Percentiles rank a stretch among this genome's conserved stretches.
phyloP scores from a whole-genome alignment of 2,797 vertebrate species.

The Acanthopagrus latus region DNA sequence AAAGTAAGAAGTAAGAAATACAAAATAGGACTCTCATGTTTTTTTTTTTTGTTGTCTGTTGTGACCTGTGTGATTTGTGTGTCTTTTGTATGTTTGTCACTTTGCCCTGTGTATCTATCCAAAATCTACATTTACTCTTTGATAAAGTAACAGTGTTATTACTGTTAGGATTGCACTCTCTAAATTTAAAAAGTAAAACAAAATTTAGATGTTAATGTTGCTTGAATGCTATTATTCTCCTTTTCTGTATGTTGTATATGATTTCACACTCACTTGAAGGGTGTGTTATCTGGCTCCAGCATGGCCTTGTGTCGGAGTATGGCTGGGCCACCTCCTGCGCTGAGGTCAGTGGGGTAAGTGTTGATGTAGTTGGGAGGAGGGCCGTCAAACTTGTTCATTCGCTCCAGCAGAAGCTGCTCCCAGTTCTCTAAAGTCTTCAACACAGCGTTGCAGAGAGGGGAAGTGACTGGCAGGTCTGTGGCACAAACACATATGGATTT shows the following conservation, averaged over 20 bases:
- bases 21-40: no score
- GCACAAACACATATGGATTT: slow-evolving; percentile 29
- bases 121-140: neutral
- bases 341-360: slow-evolving; percentile 91
- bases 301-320: slow-evolving; percentile 96
- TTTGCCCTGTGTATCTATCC: neutral
- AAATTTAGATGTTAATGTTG: no score
- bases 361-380: slow-evolving; percentile 98
- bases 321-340: slow-evolving; percentile 91
- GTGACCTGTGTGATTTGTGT: neutral
- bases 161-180: neutral
- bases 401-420: slow-evolving; percentile 95
- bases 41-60: neutral
- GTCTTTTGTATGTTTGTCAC: neutral
- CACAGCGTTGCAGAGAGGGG: slow-evolving; percentile 93
- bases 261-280: slow-evolving; percentile 91
- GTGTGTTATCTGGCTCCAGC: slow-evolving; percentile 98
- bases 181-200: neutral
- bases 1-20: no score
- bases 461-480: slow-evolving; percentile 95
- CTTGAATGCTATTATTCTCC: neutral
- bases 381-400: slow-evolving; percentile 95
- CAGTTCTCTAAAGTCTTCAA: slow-evolving; percentile 97
- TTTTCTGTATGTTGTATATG: neutral
- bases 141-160: neutral